Evolutionary conservation across 2,888 invertebrate genomes (phyloP).

Genomic region (Polyommatus iphigenia): DNA sequence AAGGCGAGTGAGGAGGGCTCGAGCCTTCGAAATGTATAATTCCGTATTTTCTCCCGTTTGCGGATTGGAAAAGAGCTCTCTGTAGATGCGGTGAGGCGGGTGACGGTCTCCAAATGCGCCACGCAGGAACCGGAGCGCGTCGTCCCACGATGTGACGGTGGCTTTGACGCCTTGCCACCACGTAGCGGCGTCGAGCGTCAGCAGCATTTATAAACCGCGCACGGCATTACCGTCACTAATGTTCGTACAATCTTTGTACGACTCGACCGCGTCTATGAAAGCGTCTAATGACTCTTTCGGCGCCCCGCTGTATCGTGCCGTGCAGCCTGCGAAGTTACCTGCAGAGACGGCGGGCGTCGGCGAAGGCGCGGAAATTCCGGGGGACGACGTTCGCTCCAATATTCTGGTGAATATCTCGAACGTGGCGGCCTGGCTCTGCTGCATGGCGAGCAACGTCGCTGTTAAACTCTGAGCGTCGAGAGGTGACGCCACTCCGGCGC

Average conservation of each 20-base stretch:
- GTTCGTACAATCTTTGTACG: background rate
- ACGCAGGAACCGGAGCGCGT: background rate
- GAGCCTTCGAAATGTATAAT: background rate
- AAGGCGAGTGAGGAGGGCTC: slow-evolving; percentile 1
- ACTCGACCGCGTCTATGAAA: background rate
- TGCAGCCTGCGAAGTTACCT: background rate
- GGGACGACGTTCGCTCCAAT: background rate
- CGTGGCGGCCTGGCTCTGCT: background rate
- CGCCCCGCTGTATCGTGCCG: background rate
- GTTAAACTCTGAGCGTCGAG: background rate
- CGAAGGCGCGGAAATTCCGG: background rate
- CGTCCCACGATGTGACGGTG: background rate
- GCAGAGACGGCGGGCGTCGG: background rate
- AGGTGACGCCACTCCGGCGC: background rate
- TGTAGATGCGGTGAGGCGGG: background rate
- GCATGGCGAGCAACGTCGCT: background rate
- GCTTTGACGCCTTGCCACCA: background rate
- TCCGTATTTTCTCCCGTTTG: background rate
- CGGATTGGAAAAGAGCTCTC: background rate
- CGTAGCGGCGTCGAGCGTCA: background rate
- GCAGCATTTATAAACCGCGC: background rate
- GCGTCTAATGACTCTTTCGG: background rate
- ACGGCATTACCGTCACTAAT: background rate
- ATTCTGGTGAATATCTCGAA: background rate
- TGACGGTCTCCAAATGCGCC: background rate